Evolutionary conservation across 2,113 vertebrate genomes (phyloP).

Genomic region (Solenodon paradoxus): DNA sequence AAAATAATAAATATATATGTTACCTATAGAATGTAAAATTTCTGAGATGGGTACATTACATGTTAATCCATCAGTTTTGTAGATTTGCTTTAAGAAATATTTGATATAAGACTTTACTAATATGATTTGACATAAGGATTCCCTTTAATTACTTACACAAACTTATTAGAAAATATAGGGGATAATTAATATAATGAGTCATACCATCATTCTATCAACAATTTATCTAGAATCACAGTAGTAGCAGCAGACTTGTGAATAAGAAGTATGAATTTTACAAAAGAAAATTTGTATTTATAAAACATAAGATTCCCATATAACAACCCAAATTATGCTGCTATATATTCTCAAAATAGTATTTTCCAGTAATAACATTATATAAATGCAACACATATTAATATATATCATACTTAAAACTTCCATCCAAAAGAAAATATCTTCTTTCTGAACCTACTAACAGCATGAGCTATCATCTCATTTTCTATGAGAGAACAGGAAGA

Average conservation of each 20-base stretch:
- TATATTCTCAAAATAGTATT: neutral
- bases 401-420: neutral
- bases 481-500: neutral
- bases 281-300: neutral
- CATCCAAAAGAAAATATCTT: neutral
- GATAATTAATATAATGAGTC: constrained; percentile 48
- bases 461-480: neutral
- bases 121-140: constrained; percentile 46
- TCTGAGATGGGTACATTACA: neutral
- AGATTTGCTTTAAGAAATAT: neutral
- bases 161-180: neutral
- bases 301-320: neutral
- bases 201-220: neutral
- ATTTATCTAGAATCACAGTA: neutral
- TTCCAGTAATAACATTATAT: neutral
- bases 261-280: neutral
- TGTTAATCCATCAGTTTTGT: neutral
- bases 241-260: neutral
- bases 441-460: neutral
- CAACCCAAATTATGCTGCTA: neutral
- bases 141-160: constrained; percentile 37
- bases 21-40: neutral
- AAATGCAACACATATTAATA: neutral
- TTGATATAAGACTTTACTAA: constrained; percentile 56
- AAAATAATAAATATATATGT: neutral